Evolutionary conservation across 2,113 vertebrate species (phyloP), one percentile per base, ranked within the genome.

Genomic region (Mesitornis unicolor): DNA sequence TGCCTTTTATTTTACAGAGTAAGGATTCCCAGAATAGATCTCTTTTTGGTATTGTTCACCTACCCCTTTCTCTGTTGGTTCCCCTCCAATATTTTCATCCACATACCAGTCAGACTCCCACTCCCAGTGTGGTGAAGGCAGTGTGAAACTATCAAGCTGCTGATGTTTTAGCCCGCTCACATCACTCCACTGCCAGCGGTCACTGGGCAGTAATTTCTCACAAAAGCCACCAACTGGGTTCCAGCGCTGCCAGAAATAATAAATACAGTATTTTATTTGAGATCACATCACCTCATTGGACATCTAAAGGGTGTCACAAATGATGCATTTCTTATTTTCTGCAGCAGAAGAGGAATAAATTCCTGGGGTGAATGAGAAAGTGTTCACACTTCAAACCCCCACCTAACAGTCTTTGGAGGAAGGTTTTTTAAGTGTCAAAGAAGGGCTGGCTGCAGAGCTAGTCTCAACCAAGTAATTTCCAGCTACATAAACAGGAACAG

Each of bases 121-220:
- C 95, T 99, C 99, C 99, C 99, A 99, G 97, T 99, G 99, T 28
- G 96, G 96, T 1, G 99, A 99, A 26, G 99, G 98, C 77, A 99
- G 98, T 19, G 59, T 96, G 95, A 99, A 99, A 92, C 97, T 95
- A 61, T 98, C 98, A 43, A 99, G 98, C 13, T 98, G 98, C 95
- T 99, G 99, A 67, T 99, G 98, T 83, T 99, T 98, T 59, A 99
- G 98, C 63, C 99, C 99, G 5, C 98, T 99, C 97, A 99, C 97
- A 67, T 99, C 99, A 19, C 99, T 99, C 99, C 99, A 99, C 47
- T 98, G 98, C 99, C 99, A 99, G 97, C 99, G 99, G 97, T 99
- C 99, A 31, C 99, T 99, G 6, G 99, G 99, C 88, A 99, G 97
- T 76, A 99, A 97, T 57, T 98, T 99, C 60, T 99, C 99, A 4